Evolutionary conservation across 2,888 invertebrate genomes (phyloP).

Genomic region (Ophioninae sp.): DNA sequence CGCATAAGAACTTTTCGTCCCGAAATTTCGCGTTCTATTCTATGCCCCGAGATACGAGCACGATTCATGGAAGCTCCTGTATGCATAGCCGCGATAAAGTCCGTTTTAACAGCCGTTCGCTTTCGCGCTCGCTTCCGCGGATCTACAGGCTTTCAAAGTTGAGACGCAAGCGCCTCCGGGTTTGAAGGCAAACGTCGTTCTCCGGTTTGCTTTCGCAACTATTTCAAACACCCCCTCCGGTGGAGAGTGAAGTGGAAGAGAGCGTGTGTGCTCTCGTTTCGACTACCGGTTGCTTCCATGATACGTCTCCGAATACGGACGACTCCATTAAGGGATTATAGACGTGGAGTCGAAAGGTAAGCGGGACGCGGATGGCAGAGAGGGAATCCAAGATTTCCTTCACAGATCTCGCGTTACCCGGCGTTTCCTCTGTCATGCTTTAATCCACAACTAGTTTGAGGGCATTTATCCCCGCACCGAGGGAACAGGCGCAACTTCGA

Average conservation of each 20-base stretch:
- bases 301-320: slow-evolving; percentile 19
- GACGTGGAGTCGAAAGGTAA: not conserved
- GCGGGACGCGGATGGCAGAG: slow-evolving; percentile 41
- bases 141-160: slow-evolving; percentile 44
- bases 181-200: slow-evolving; percentile 44
- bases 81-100: not conserved
- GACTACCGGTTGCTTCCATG: slow-evolving; percentile 36
- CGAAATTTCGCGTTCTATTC: not conserved
- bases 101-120: not conserved
- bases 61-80: not conserved
- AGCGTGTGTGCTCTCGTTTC: slow-evolving; percentile 19
- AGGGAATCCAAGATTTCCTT: slow-evolving; percentile 72
- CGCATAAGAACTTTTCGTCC: not conserved
- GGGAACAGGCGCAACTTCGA: slow-evolving; percentile 7
- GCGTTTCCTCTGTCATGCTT: slow-evolving; percentile 72
- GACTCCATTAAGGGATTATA: slow-evolving; percentile 11
- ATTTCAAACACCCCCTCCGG: slow-evolving; percentile 7
- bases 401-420: slow-evolving; percentile 72
- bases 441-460: slow-evolving; percentile 73
- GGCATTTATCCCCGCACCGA: slow-evolving; percentile 17
- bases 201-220: slow-evolving; percentile 47
- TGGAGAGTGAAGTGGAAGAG: not conserved
- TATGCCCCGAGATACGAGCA: not conserved
- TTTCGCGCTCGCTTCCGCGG: slow-evolving; percentile 6
- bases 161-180: slow-evolving; percentile 31